phyloP scores from a whole-genome alignment of 2,113 vertebrate genomes.

The Ceyx cyanopectus region DNA sequence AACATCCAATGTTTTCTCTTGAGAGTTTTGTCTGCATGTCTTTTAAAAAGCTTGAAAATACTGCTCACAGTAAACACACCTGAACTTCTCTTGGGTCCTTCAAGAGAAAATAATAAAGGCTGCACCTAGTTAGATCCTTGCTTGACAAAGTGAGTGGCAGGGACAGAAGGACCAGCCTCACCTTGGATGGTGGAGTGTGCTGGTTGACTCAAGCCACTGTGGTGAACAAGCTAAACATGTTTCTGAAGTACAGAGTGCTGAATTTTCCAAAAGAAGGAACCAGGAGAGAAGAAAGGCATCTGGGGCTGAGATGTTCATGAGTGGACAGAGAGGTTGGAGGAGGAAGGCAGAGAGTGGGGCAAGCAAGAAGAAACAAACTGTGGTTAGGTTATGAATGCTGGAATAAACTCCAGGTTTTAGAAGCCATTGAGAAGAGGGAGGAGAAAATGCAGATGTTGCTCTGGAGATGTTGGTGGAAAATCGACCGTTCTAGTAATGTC shows the following conservation, averaged over 20 bases:
- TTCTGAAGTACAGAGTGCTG: neutral
- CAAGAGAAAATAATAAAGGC: neutral
- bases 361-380: neutral
- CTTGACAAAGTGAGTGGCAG: neutral
- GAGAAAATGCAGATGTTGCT: neutral
- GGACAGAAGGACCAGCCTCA: neutral
- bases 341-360: neutral
- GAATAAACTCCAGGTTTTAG: neutral
- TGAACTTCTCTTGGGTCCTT: neutral
- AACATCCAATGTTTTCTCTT: neutral
- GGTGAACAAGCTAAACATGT: neutral
- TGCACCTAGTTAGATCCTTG: neutral
- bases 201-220: neutral
- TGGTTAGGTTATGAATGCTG: neutral
- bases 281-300: neutral
- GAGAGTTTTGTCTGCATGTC: neutral
- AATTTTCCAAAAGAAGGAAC: neutral
- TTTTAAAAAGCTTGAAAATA: neutral
- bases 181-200: rapidly evolving
- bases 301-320: neutral
- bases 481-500: neutral
- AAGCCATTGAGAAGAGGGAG: neutral
- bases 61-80: rapidly evolving
- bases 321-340: neutral
- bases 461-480: neutral